Evolutionary conservation across 2,888 invertebrate genomes (phyloP), one percentile per base, ranked within the genome.

Genomic region (Monoplex corrugatus): DNA sequence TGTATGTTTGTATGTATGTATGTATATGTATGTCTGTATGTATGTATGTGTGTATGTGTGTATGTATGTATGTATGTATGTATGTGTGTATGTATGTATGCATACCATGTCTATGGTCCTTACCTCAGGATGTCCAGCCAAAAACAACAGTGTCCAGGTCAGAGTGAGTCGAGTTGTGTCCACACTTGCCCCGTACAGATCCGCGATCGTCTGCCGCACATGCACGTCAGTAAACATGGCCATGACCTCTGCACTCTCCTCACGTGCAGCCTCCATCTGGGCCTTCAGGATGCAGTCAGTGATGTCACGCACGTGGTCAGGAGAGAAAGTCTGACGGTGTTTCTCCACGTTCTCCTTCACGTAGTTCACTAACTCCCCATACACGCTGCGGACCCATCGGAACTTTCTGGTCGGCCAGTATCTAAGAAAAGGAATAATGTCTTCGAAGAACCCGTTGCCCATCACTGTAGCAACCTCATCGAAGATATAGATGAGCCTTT

Each of bases 121-220:
- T 84, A 88, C 85, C 16, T 92, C 91, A 19, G 92, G 92, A 44
- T 88, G 75, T 0, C 83, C 86, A 6, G 90, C 91, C 40, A 92
- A 44, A 57, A 78, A 89, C 38, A 89, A 44, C n/a, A 92, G 16
- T 5, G 75, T 84, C 92, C 92, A 92, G 40, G 83, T 35, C 10
- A 92, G 40, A 1, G 91, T 91, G 19, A 57, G 72, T 3, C 91
- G 87, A 0, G 91, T 88, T 0, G 92, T 92, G 85, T 91, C 91
- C 28, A 88, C 88, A 3, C 92, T 92, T 50, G 90, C 91, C 23
- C 28, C 50, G 68, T 90, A 90, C 13, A 91, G 57, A 45, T 91
- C 89, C 0, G 23, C n/a, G 5, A 91, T 38, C 2, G 88, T 90
- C 43, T 85, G 87, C 23, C 80, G 43, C 10, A 91, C 45, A 38